Evolutionary conservation across 2,888 invertebrate species (phyloP), one percentile per base, ranked within the genome.

Genomic region (Chrysomela aeneicollis): DNA sequence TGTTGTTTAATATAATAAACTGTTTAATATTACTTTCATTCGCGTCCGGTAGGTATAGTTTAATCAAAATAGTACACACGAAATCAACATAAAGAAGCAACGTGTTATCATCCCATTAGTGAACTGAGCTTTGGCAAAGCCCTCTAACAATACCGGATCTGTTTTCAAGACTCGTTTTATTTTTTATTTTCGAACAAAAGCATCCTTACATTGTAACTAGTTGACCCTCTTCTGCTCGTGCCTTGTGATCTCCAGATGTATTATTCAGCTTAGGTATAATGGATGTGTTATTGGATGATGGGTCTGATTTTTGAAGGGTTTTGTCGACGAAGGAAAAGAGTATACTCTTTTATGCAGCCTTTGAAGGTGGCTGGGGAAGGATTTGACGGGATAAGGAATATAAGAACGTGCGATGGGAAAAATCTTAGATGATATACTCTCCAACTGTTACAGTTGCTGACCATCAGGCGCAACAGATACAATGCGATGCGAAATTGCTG

Each of bases 121-220:
- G 59, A 61, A 59, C 61, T 65, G 60, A 65, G 49, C 58, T 53
- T 17, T 22, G 52, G 52, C 51, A 58, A 63, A 63, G 59, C 61
- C 65, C 54, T 61, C 54, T 54, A 51, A 53, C 59, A 35, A 59
- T 62, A 54, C 54, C 53, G 42, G 59, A 61, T 66, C 55, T 50
- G 50, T 66, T 66, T 61, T 49, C 50, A 21, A 58, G 47, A 65
- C n/a, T 61, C 58, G 15, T 15, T 26, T 26, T 26, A 5, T 42
- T 42, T 42, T 42, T 42, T 42, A 42, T 42, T 42, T 26, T 46
- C 21, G 37, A 32, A 66, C 65, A 66, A 59, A 62, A 59, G 65
- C 18, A 15, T 46, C 26, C 15, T 46, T 57, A 37, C 57, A 22
- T 57, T 57, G 46, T 42, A 46, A 26, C 57, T n/a, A 46, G 46